Base-by-base conservation (phyloP, 2,797 vertebrate species). In the Sebastes steindachneri region DNA sequence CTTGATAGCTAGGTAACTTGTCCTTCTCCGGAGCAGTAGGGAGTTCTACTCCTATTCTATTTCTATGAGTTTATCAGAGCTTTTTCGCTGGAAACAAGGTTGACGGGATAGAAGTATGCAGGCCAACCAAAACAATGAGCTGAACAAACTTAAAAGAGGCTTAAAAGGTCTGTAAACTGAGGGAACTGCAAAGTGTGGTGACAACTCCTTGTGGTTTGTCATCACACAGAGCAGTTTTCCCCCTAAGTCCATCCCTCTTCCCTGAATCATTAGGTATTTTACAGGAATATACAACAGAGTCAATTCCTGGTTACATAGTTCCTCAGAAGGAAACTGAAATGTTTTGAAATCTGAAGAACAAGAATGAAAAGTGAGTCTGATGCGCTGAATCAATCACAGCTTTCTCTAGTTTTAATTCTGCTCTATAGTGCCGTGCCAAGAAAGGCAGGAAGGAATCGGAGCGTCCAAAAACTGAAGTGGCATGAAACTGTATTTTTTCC, bases 361-460 rank as follows among this genome's bases (percentile, higher is more conserved):
- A 82, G 37, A 68, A 15, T 33, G 41, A 66, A 10, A 21, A 17
- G 19, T 75, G 57, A 71, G 33, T 58, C 62, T 51, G 25, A 51
- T 62, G 55, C 6, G 29, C 65, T 81, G 69, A 69, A 68, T 91
- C 74, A 53, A 48, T 48, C 45, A 60, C 65, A 48, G 59, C 54
- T 55, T 86, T 88, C 29, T 57, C 59, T 33, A 9, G 14, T 84
- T 84, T 80, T 45, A 73, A 83, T 77, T 78, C 35, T 31, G 37
- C 58, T 71, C 14, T 0, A 0, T 2, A 0, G 2, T 11, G 35
- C 54, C 0, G 1, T 79, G 88, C 86, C 88, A 93, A 92, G 74
- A 84, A 77, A 88, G 79, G 75, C 76, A 80, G 79, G 54, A 87
- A 87, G 70, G 77, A 90, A 79, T 3, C 78, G 48, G 71, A 87